These are phyloP conservation scores for Lerema accius DNA, from an alignment of 1,140 invertebrate genomes.

Conservation along the genomic window DNA sequence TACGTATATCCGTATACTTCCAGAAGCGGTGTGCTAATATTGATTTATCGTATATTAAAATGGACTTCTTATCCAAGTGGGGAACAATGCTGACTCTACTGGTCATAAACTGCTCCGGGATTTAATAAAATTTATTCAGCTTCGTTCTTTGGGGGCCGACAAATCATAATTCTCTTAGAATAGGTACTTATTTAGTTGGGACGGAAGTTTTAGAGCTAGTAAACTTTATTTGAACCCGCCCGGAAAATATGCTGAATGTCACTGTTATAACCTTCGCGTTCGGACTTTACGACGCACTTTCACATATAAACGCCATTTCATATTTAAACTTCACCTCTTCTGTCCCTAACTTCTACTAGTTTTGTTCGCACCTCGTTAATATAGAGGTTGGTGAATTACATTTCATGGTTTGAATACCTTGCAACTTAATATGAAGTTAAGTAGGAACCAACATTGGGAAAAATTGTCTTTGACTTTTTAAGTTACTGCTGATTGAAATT, in stretches of 20 bases:
- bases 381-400: not conserved
- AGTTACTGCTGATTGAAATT: too few species aligned
- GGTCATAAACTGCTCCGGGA: constrained; percentile 74
- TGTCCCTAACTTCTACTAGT: constrained; percentile 2
- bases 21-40: constrained; percentile 38
- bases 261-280: constrained; percentile 34
- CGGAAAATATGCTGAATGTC: constrained; percentile 57
- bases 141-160: constrained; percentile 67
- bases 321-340: constrained; percentile 26
- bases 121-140: constrained; percentile 80
- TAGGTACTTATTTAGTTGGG: constrained; percentile 76
- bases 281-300: constrained; percentile 26
- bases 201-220: constrained; percentile 69
- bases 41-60: constrained; percentile 70
- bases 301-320: constrained; percentile 29
- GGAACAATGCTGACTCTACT: constrained; percentile 58
- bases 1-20: constrained; percentile 4
- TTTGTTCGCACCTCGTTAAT: constrained; percentile 7
- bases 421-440: too few species aligned
- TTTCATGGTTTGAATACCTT: not conserved
- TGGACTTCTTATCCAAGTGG: constrained; percentile 45
- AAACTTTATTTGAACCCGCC: constrained; percentile 69
- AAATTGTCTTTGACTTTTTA: not conserved
- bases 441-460: too few species aligned
- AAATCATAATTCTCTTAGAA: constrained; percentile 77